Evolutionary conservation across 2,888 invertebrate genomes (phyloP), one percentile per base, ranked within the genome.

Genomic region (Petrolisthes cinctipes): DNA sequence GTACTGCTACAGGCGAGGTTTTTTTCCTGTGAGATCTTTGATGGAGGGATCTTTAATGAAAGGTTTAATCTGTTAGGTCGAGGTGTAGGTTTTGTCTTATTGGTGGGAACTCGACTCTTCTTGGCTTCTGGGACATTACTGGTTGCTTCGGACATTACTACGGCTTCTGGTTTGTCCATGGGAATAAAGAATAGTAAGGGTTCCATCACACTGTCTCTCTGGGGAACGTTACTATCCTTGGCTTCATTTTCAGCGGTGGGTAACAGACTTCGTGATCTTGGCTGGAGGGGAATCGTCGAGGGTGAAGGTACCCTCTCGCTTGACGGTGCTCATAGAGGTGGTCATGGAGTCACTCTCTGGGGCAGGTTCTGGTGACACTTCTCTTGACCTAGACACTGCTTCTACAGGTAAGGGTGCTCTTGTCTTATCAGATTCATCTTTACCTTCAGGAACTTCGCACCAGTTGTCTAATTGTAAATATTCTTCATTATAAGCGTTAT

Each of bases 201-300:
- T 75, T 87, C 87, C 81, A 81, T 73, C 14, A 84, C 17, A 81
- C 73, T 56, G 73, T 84, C 87, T 80, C 66, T 80, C 20, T 83
- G 57, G 4, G 87, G 87, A 17, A 53, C 53, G 7, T 37, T 71
- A 66, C 23, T n/a, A 17, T 20, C 57, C 37, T 23, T 61, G 37
- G 68, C n/a, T 9, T 57, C 75, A n/a, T 20, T 71, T 14, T 23
- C 73, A 87, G 80, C 84, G 84, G 84, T 87, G 80, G 83, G 80
- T 71, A 71, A 83, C 83, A 71, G 87, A 84, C 87, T 83, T 87
- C 87, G 87, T 87, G 84, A 87, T 87, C 53, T 87, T 87, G 87
- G 87, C 83, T 84, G 87, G 87, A 87, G 87, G 87, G 61, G 87
- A 75, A 73, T 84, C 87, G 80, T 87, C 87, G 54, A 87, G 84